A percentile compares a stretch with the other conserved stretches of the same genome.
Conservation (phyloP, 2,888 invertebrate species). For the Leucoma salicis region DNA sequence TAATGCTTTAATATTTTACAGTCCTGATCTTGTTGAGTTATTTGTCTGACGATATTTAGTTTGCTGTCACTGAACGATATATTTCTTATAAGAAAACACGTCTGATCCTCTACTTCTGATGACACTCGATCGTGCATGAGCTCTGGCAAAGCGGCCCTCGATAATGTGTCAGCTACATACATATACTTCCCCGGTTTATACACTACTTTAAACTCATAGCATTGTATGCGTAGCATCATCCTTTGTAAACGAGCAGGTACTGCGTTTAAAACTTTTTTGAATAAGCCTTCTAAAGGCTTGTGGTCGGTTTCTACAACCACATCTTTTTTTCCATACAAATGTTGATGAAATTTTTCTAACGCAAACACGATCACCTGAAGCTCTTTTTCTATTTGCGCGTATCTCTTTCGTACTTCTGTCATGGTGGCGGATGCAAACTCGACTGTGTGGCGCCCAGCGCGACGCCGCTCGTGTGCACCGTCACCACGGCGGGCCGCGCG, state of each 20-base stretch:
- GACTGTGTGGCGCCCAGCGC: conserved; percentile 27
- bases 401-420: conserved; percentile 21
- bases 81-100: conserved; percentile 19
- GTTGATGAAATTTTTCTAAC: conserved; percentile 29
- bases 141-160: conserved; percentile 24
- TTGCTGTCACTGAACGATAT: conserved; percentile 15
- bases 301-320: conserved; percentile 33
- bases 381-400: conserved; percentile 39
- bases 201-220: conserved; percentile 20
- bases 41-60: conserved; percentile 13
- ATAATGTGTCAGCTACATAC: conserved; percentile 32
- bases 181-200: conserved; percentile 35
- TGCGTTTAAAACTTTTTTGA: conserved; percentile 24
- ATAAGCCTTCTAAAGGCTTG: conserved; percentile 32
- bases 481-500: conserved; percentile 14
- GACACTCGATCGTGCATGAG: conserved; percentile 11
- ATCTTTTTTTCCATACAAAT: conserved; percentile 34
- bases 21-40: conserved; percentile 11
- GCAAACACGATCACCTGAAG: conserved; percentile 36
- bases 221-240: conserved; percentile 32
- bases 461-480: conserved; percentile 24
- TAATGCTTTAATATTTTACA: conserved; percentile 15
- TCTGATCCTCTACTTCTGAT: conserved; percentile 15
- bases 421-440: conserved; percentile 13
- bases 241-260: conserved; percentile 32